Evolutionary conservation across 2,888 invertebrate species (phyloP), one percentile per base, ranked within the genome.

Genomic region (Cataglyphis livida): DNA sequence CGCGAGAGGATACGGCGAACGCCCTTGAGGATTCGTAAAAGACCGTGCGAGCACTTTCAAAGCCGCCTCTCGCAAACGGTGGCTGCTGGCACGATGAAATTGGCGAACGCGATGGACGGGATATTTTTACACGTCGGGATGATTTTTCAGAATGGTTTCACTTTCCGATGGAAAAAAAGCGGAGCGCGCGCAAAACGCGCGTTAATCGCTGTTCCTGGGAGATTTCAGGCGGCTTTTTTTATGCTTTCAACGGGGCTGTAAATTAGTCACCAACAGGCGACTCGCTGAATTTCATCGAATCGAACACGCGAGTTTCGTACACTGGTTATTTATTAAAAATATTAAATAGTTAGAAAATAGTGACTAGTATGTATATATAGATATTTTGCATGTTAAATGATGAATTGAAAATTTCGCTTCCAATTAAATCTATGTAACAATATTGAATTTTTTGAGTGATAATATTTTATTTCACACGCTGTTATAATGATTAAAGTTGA

Each of bases 11-110:
- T 15, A 61, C 44, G 51, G 51, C 38, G 54, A 54, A 57, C 74
- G 83, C 71, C 81, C 81, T 81, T 65, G 81, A 73, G 83, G 68
- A 81, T 84, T 82, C 76, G 57, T 71, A 64, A 70, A 59, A 28
- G 25, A 41, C 57, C 84, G 48, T 4, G 75, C 38, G 44, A 82
- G 68, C 59, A 48, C 78, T 70, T 78, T 70, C 44, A 76, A 28
- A 68, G 78, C 35, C 44, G 70, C 12, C 32, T 48, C 44, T 28
- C 66, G 38, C 59, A 41, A 59, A 25, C 44, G 32, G 59, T 68
- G 12, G 44, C 28, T 66, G 41, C 38, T 35, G 41, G 44, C 44
- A 25, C 51, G 54, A 18, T 81, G n/a, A 78, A 81, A 81, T 51
- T 81, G 62, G 18, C 51, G 35, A 61, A 21, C 78, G 65, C 79